Evolutionary conservation across 2,797 vertebrate genomes (phyloP).

Genomic region (Distichodus sexfasciatus): DNA sequence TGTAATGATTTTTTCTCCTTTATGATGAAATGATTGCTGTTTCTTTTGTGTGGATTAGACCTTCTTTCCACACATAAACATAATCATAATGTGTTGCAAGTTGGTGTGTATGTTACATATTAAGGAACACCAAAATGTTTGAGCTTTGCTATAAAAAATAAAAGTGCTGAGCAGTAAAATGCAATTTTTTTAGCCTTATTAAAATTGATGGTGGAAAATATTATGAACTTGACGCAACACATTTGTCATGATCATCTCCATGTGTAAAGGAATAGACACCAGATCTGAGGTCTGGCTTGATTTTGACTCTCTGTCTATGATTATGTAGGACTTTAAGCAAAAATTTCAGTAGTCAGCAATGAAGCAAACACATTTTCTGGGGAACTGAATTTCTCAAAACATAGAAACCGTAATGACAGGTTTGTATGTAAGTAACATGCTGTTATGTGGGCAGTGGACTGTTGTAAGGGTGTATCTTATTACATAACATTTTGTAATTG

Average conservation of each 20-base stretch:
- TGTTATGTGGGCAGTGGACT: background rate
- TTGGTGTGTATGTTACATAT: no score
- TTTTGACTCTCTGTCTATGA: no score
- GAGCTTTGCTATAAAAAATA: no score
- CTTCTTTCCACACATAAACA: no score
- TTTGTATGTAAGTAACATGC: background rate
- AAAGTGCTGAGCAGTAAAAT: no score
- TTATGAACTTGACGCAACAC: no score
- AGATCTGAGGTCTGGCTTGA: background rate
- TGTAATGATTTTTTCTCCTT: background rate
- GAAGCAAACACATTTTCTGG: background rate
- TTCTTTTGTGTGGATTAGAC: background rate
- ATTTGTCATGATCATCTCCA: constrained; percentile 1
- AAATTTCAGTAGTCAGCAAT: background rate
- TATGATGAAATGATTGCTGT: background rate
- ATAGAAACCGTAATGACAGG: background rate
- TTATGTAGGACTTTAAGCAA: no score
- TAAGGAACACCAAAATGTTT: no score
- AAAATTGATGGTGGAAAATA: no score
- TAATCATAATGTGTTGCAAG: no score
- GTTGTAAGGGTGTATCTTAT: background rate
- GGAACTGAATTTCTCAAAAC: background rate
- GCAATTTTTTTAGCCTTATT: no score
- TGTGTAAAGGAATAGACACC: constrained; percentile 2
- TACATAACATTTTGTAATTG: background rate